Conservation (phyloP, 2,888 invertebrate genomes). For the Abscondita cerata region DNA sequence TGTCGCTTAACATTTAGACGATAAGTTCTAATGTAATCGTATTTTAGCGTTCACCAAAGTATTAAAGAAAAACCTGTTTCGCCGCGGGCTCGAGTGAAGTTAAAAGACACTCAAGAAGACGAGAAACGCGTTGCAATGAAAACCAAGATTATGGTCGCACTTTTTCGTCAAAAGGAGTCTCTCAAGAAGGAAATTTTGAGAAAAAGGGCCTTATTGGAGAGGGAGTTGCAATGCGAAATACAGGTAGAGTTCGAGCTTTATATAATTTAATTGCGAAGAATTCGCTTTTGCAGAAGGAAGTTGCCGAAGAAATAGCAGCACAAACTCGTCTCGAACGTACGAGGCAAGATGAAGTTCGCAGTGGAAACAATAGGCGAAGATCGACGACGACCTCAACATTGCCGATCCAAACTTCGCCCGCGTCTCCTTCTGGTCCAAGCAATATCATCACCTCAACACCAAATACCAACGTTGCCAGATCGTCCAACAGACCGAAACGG, state of each 20-base stretch:
- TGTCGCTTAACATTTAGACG: constrained; percentile 19
- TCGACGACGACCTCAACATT: constrained; percentile 57
- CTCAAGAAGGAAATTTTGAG: constrained; percentile 93
- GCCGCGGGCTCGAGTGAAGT: constrained; percentile 52
- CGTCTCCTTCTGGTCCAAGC: constrained; percentile 13
- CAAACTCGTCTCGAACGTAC: constrained; percentile 75
- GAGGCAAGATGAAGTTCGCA: constrained; percentile 66
- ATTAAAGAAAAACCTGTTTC: constrained; percentile 51
- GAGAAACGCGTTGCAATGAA: constrained; percentile 64
- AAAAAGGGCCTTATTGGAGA: constrained; percentile 86
- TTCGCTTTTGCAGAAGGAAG: constrained; percentile 67
- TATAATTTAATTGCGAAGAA: no score
- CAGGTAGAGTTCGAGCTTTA: constrained; percentile 64
- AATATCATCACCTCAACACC: constrained; percentile 15
- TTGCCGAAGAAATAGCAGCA: constrained; percentile 74
- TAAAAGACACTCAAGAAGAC: constrained; percentile 59
- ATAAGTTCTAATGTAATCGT: background rate
- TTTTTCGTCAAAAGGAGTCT: constrained; percentile 88
- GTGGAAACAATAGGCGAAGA: constrained; percentile 65
- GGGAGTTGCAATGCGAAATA: constrained; percentile 88
- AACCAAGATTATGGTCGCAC: constrained; percentile 73
- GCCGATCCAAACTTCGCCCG: constrained; percentile 43
- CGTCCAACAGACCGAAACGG: constrained; percentile 54
- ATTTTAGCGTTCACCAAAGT: constrained; percentile 27
- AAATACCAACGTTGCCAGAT: constrained; percentile 12